These are phyloP conservation scores for Rhopilema esculentum DNA, from an alignment of 30 jellyfish, hydroid and myxozoan species.

Conservation along the genomic window DNA sequence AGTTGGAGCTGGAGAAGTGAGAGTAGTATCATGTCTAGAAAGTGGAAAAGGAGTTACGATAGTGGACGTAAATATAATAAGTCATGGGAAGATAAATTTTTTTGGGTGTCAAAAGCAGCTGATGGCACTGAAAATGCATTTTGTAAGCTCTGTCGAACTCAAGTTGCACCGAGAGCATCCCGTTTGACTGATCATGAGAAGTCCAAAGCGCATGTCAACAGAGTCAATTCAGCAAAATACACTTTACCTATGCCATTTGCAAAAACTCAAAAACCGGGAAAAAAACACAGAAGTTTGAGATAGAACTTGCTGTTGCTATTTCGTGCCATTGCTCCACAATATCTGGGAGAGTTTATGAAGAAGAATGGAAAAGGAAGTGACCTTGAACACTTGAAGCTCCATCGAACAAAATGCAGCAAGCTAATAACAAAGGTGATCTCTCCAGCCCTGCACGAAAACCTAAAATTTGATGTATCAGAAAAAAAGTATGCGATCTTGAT, in stretches of 20 bases:
- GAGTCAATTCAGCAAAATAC: slow-evolving; percentile 26
- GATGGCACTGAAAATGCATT: slow-evolving; percentile 60
- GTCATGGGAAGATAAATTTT: slow-evolving; percentile 59
- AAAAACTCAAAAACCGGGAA: background rate
- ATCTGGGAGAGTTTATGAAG: slow-evolving; percentile 55
- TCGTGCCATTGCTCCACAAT: slow-evolving; percentile 60
- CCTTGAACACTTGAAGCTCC: slow-evolving; percentile 61
- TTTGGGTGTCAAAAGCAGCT: slow-evolving; percentile 45
- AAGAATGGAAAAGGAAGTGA: slow-evolving; percentile 38
- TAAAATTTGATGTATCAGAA: slow-evolving; percentile 14
- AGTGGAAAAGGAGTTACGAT: slow-evolving; percentile 50
- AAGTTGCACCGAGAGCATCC: slow-evolving; percentile 43
- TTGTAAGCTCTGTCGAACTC: slow-evolving; percentile 54
- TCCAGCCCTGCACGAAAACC: slow-evolving; percentile 36
- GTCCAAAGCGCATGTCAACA: slow-evolving; percentile 28
- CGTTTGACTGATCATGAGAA: slow-evolving; percentile 40
- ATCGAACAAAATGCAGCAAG: slow-evolving; percentile 65
- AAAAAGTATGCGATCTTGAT: slow-evolving; percentile 42
- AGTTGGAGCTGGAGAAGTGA: background rate
- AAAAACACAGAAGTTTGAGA: slow-evolving; percentile 41
- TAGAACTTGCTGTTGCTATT: slow-evolving; percentile 58
- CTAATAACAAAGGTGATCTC: slow-evolving; percentile 26
- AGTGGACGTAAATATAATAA: slow-evolving; percentile 32
- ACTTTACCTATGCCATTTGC: slow-evolving; percentile 36
- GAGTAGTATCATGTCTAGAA: slow-evolving; percentile 15